These are phyloP conservation scores for Pararge aegeria DNA, from an alignment of 1,140 invertebrate genomes.

Conservation along the genomic window DNA sequence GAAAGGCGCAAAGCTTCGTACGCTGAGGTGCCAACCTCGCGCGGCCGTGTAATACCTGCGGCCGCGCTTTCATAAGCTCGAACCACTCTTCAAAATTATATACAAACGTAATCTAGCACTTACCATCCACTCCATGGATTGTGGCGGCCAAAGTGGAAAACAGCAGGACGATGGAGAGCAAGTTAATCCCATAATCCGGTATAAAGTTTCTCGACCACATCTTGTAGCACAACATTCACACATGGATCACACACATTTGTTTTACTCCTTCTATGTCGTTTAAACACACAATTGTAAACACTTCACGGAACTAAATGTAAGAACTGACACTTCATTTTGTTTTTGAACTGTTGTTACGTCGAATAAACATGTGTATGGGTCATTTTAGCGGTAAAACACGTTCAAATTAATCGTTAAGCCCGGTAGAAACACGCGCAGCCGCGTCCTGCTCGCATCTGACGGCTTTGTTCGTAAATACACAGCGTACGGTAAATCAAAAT, in stretches of 20 bases:
- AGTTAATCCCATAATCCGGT: slow-evolving; percentile 77
- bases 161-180: slow-evolving; percentile 57
- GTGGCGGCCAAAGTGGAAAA: slow-evolving; percentile 55
- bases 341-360: slow-evolving; percentile 70
- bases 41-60: slow-evolving; percentile 44
- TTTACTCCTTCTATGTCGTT: slow-evolving; percentile 73
- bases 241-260: slow-evolving; percentile 78
- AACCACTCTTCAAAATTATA: slow-evolving; percentile 41
- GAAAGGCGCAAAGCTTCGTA: slow-evolving; percentile 43
- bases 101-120: slow-evolving; percentile 42
- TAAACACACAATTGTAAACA: slow-evolving; percentile 65
- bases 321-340: slow-evolving; percentile 78
- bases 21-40: slow-evolving; percentile 40
- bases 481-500: slow-evolving; percentile 77
- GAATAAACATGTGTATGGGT: slow-evolving; percentile 57
- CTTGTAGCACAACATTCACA: slow-evolving; percentile 77
- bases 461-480: slow-evolving; percentile 77
- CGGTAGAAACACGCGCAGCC: slow-evolving; percentile 74
- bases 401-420: slow-evolving; percentile 59
- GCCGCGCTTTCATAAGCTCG: slow-evolving; percentile 74
- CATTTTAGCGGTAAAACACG: slow-evolving; percentile 78
- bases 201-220: slow-evolving; percentile 79
- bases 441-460: slow-evolving; percentile 77
- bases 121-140: slow-evolving; percentile 68
- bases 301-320: slow-evolving; percentile 78